Evolutionary conservation across 2,113 vertebrate genomes (phyloP).

Genomic region (Phyllostomus hastatus): DNA sequence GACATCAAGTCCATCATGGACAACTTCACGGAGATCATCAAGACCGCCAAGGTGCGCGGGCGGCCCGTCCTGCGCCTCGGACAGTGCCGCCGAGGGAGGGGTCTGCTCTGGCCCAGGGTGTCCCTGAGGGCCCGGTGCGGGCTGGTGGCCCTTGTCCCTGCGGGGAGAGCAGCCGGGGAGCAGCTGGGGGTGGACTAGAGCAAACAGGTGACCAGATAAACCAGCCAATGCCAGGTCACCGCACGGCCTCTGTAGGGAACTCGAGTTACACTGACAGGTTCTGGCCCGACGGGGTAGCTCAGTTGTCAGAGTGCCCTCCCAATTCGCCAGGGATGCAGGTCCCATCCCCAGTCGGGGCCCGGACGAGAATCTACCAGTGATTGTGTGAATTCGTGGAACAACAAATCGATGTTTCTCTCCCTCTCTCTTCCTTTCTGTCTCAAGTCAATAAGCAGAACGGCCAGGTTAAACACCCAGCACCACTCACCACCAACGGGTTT

Average conservation of each 20-base stretch:
- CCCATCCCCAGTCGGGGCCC: no score
- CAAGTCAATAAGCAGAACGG: no score
- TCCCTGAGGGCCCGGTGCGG: neutral
- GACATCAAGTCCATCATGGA: slow-evolving; percentile 95
- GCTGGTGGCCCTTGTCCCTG: no score
- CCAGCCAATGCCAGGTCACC: rapidly evolving
- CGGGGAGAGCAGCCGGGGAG: no score
- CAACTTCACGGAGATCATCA: slow-evolving; percentile 97
- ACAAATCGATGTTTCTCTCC: no score
- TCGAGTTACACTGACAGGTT: rapidly evolving
- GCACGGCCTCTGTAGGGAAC: neutral
- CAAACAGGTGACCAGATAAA: neutral
- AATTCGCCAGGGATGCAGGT: no score
- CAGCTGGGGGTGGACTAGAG: rapidly evolving
- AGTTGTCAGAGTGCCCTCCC: no score
- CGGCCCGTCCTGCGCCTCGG: neutral
- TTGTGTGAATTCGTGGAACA: no score
- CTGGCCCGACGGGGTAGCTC: no score
- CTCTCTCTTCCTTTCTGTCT: no score
- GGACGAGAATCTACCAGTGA: no score
- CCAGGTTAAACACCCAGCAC: no score
- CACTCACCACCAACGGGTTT: rapidly evolving
- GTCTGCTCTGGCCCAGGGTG: rapidly evolving
- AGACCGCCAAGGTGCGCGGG: slow-evolving; percentile 90
- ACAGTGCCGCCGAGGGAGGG: neutral